Evolutionary conservation across 2,797 vertebrate genomes (phyloP), one percentile per base, ranked within the genome.

Genomic region (Percopsis omiscomaycus): DNA sequence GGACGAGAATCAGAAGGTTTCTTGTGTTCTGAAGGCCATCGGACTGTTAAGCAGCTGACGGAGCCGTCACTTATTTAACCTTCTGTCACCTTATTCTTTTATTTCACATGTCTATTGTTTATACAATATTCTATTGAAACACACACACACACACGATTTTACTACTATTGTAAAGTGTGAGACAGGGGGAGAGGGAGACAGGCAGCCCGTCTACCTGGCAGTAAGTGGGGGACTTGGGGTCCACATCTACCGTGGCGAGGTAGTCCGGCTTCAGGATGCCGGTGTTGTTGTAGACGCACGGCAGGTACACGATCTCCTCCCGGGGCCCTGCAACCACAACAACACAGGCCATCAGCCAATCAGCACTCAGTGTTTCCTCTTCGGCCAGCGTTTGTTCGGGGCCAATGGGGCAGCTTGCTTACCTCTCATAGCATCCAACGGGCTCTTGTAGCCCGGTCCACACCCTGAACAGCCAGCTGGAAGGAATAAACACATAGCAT

Each of bases 351-450:
- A 5, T 29, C 16, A 29, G 4, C 11, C 12, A 54, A 10, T 30
- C 27, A 29, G 3, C 6, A 8, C 32, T 8, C 32, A 1, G 32
- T 37, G 28, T 30, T 14, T 28, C 47, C 28, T 4, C 9, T 27
- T 22, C 22, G 22, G 22, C 1, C 28, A 51, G 14, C 22, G 14
- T 13, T 8, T 12, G 3, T 13, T 2, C 11, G n/a, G 2, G 22
- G 9, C 9, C 13, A 16, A 10, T 10, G 37, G 27, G 3, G 12
- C 22, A 10, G 42, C 13, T 22, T 12, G 37, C 79, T 89, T 84
- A 94, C 96, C 96, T 84, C 94, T 97, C 96, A 98, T 98, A 78
- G 96, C 96, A 0, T 97, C 94, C 77, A 91, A 78, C 0, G 96
- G 96, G 14, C 78, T 94, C 13, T 89, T 65, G 70, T 95, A 98